Evolutionary conservation across 2,113 vertebrate species (phyloP), one percentile per base, ranked within the genome.

Genomic region (Rhinichthys klamathensis): DNA sequence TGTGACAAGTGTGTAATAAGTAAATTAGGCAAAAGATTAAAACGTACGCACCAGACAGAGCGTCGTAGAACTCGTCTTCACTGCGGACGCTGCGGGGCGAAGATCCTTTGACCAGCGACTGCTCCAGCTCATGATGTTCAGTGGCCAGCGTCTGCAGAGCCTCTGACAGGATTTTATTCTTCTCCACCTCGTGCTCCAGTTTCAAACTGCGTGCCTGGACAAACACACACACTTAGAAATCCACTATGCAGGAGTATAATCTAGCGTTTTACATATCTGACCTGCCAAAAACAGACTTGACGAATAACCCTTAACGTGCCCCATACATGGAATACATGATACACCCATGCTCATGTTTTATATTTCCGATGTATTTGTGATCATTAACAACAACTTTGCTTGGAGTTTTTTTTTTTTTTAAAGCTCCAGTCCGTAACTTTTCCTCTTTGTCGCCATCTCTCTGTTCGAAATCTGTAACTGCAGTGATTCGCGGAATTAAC

Each of bases 41-140:
- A 51, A 51, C 8, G 54, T 56, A 91, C 95, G 92, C 92, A 99
- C 98, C 97, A 94, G 97, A 99, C 83, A 98, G 87, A 1, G 97
- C 97, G 91, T 99, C 97, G 89, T 98, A 96, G 94, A 99, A 99
- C 87, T 99, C 96, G 89, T 99, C 97, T 82, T 98, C 97, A 18
- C 97, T 99, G 87, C 97, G 93, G 88, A 95, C 94, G 87, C 95
- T 96, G 58, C 90, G 92, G 15, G 96, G 96, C 0, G 96, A 95
- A 6, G 97, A 97, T 70, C 97, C 97, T 92, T 96, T 96, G 85
- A 95, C 97, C 84, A 98, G 92, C 15, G 97, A 99, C 92, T 96
- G 96, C 92, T 99, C 97, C 92, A 99, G 94, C 92, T 98, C 96
- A 94, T 99, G 97, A 88, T 99, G 98, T 84, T 99, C 97, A 0